Evolutionary conservation across 2,797 vertebrate species (phyloP), one percentile per base, ranked within the genome.

Genomic region (Pangasius sanitwongsei): DNA sequence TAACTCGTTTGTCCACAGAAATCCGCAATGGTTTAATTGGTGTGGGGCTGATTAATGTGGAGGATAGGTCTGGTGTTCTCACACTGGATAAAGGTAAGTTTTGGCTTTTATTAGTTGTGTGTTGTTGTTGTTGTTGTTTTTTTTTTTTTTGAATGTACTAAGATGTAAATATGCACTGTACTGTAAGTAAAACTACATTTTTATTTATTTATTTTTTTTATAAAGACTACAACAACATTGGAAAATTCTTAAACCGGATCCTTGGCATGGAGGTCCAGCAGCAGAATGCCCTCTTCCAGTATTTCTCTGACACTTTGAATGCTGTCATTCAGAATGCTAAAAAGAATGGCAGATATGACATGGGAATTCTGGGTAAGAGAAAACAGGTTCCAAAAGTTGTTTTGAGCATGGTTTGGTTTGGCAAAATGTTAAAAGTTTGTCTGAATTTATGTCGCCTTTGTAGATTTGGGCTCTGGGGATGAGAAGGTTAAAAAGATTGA

Each of bases 221-320:
- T 4, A 55, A 48, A 99, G 99, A 99, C 95, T 99, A 99, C 94
- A 99, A 99, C 96, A 99, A 99, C 90, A 99, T 99, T 34, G 99
- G 98, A 77, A 99, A 99, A 92, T 99, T 99, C 92, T 95, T 99
- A 88, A 99, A 99, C 92, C 96, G 99, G 83, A 99, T 99, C 92
- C 94, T 99, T 91, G 99, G 98, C 18, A 99, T 99, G 99, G 98
- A 97, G 92, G 99, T 99, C 5, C 97, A 99, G 90, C 98, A 99
- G 89, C 98, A 99, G 93, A 99, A 99, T 13, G 97, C 99, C 0
- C 93, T 99, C 86, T 99, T 99, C 95, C 99, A 99, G 95, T 99
- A 99, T 93, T 99, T 99, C 65, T 97, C 98, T 0, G 99, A 99
- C 93, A 99, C 98, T 0, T 95, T 99, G 84, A 97, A 95, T 37